Conservation (phyloP, 2,113 vertebrate species). For the Paramisgurnus dabryanus region DNA sequence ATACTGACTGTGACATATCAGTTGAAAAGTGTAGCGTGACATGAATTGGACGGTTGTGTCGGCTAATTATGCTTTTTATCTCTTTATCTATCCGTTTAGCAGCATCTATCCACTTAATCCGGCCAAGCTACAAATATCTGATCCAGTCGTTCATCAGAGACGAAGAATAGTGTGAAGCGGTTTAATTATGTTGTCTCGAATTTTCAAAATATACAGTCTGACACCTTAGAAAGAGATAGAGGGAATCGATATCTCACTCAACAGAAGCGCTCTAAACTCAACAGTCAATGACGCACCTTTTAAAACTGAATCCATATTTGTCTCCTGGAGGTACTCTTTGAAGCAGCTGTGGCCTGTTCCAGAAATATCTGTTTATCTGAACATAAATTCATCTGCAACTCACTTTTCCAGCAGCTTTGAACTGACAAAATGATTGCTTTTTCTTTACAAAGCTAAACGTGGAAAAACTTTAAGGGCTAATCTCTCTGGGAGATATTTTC, state of each 20-base stretch:
- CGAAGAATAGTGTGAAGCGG: constrained; percentile 8
- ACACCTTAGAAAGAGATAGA: constrained; percentile 32
- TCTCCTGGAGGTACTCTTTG: constrained; percentile 64
- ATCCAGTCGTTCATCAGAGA: constrained; percentile 27
- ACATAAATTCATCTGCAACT: constrained; percentile 65
- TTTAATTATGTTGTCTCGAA: constrained; percentile 22
- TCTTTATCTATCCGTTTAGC: neutral
- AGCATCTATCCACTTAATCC: neutral
- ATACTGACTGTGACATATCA: neutral
- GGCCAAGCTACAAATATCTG: neutral
- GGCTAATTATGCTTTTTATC: neutral
- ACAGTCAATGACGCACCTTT: constrained; percentile 46
- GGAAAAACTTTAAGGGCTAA: constrained; percentile 45
- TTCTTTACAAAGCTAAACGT: constrained; percentile 51
- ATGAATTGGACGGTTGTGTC: neutral
- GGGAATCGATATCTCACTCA: constrained; percentile 40
- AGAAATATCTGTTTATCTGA: constrained; percentile 69
- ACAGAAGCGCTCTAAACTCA: constrained; percentile 20
- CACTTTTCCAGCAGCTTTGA: constrained; percentile 56
- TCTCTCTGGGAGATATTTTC: constrained; percentile 49
- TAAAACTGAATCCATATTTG: constrained; percentile 55
- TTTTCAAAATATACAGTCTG: constrained; percentile 35
- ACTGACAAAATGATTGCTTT: constrained; percentile 49
- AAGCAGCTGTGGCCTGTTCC: constrained; percentile 56
- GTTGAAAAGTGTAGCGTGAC: neutral